Percentiles rank a stretch among this genome's conserved stretches.
Evolutionary conservation across 1,140 invertebrate species (phyloP).

Genomic region (Hylaeus anthracinus): DNA sequence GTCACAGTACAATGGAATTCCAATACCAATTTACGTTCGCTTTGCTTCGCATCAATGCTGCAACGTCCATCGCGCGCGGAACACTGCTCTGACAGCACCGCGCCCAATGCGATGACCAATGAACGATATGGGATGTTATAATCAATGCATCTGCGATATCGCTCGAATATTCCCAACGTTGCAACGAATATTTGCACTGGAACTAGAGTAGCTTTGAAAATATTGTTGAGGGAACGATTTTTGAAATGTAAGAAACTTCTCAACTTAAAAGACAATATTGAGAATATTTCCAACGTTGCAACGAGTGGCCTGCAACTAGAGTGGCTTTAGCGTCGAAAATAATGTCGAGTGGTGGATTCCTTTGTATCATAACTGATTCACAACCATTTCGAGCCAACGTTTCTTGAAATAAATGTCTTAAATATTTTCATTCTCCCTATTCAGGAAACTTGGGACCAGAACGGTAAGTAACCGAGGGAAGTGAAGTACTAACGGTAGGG

Average conservation of each 20-base stretch:
- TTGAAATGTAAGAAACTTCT: too few relatives aligned
- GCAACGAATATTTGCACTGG: background rate
- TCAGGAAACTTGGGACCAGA: too few relatives aligned
- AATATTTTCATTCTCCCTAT: too few relatives aligned
- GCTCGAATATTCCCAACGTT: background rate
- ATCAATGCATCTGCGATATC: background rate
- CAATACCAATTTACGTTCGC: slow-evolving; percentile 59
- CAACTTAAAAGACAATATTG: too few relatives aligned
- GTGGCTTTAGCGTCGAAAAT: too few relatives aligned
- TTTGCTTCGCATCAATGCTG: slow-evolving; percentile 48
- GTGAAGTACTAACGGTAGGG: background rate
- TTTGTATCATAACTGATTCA: background rate
- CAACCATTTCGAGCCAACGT: too few relatives aligned
- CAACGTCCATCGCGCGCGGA: slow-evolving; percentile 4
- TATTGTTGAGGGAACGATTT: too few relatives aligned
- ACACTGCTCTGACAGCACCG: background rate
- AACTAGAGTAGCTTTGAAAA: too few relatives aligned
- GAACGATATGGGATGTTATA: slow-evolving; percentile 18
- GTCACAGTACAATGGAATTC: slow-evolving; percentile 55
- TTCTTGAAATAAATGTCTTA: too few relatives aligned
- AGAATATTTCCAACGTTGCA: too few relatives aligned
- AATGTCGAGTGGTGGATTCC: background rate
- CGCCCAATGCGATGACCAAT: background rate
- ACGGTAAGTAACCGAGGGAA: background rate
- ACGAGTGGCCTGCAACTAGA: too few relatives aligned